These are phyloP conservation scores for Alethe diademata DNA, from an alignment of 2,113 vertebrate genomes.

Conservation along the genomic window DNA sequence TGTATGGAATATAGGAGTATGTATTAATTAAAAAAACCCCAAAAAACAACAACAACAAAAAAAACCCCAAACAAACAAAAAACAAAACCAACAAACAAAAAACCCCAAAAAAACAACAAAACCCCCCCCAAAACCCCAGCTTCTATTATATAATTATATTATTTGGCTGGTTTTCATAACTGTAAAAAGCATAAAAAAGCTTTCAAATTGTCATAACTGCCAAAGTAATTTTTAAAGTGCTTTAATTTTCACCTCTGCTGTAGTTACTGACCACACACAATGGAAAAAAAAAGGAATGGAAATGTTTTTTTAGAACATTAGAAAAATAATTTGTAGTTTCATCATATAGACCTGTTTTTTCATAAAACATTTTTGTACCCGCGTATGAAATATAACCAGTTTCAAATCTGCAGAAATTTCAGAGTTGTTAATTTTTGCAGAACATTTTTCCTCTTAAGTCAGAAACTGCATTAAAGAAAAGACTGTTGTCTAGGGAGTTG, in stretches of 20 bases:
- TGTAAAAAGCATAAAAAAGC: background rate
- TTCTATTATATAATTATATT: background rate
- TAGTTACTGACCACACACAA: background rate
- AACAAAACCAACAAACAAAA: background rate
- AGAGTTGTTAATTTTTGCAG: conserved; percentile 34
- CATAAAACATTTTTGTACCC: background rate
- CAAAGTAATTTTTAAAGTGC: conserved; percentile 1
- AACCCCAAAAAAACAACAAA: no score
- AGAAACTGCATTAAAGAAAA: background rate
- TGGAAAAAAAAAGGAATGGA: background rate
- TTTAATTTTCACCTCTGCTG: background rate
- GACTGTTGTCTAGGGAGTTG: conserved; percentile 40
- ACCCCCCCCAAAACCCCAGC: no score
- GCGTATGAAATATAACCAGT: background rate
- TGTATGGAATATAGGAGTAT: background rate
- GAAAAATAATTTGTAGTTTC: background rate
- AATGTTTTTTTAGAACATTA: background rate
- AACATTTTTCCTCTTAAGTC: background rate
- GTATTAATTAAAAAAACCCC: background rate
- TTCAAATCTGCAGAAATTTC: background rate
- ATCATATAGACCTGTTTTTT: background rate
- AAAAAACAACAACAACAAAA: background rate
- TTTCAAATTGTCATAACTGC: background rate
- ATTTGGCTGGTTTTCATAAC: background rate
- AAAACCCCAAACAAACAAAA: background rate